These are phyloP conservation scores for Plagodis dolabraria DNA, from an alignment of 2,888 invertebrate species.

Conservation along the genomic window DNA sequence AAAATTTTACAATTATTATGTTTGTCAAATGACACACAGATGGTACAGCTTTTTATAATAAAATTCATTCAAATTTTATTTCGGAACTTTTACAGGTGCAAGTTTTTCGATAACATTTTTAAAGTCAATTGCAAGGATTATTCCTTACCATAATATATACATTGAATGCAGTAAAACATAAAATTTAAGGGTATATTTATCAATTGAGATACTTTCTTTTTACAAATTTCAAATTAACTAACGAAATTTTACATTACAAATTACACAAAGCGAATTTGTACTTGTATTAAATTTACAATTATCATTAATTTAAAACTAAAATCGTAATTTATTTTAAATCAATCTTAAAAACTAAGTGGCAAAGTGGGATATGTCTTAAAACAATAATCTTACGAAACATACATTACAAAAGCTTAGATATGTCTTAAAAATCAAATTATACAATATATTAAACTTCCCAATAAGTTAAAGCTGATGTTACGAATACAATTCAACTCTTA, in stretches of 20 bases:
- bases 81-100: background rate
- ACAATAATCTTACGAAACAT: constrained; percentile 43
- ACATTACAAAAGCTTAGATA: constrained; percentile 53
- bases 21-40: background rate
- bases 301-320: constrained; percentile 34
- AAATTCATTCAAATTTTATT: background rate
- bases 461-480: constrained; percentile 69
- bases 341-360: constrained; percentile 60
- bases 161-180: too few relatives aligned
- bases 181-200: background rate
- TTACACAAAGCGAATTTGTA: constrained; percentile 50
- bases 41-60: background rate
- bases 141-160: too few relatives aligned
- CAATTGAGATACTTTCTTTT: constrained; percentile 26
- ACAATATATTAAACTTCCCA: constrained; percentile 52
- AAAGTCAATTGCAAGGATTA: too few relatives aligned
- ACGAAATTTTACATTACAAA: constrained; percentile 39
- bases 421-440: constrained; percentile 45
- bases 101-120: background rate
- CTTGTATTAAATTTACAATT: constrained; percentile 49
- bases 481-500: constrained; percentile 42
- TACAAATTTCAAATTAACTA: constrained; percentile 43
- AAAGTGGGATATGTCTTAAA: constrained; percentile 76
- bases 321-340: constrained; percentile 39
- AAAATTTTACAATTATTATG: too few relatives aligned